Evolutionary conservation across 2,113 vertebrate genomes (phyloP), one percentile per base, ranked within the genome.

Genomic region (Eonycteris spelaea): DNA sequence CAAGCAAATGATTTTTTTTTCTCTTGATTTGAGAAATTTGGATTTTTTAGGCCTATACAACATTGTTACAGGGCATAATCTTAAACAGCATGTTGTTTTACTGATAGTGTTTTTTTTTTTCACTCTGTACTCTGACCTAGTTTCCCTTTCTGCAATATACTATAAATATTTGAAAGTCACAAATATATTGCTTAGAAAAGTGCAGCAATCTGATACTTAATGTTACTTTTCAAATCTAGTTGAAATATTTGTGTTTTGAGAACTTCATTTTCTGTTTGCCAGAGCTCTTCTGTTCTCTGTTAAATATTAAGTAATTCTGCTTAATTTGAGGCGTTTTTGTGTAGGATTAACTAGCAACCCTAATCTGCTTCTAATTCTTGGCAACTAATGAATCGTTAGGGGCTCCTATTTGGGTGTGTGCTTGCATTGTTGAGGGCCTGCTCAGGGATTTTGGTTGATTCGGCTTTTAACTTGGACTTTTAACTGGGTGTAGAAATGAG

Each of bases 371-470:
- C 82, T 82, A 43, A 48, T 86, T 94, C 84, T 86, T 91, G 93
- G 79, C 65, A 88, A 86, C 61, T 95, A 61, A 90, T 86, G 73
- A 91, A 48, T 85, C 15, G 38, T 83, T 86, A 87, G 79, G 57
- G 79, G 63, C 73, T 86, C 30, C 71, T 55, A 0, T 94, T 40
- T 92, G 92, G 73, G 68, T 86, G 18, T 96, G 43, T 84, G 53
- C 68, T 92, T 93, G 73, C 43, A 71, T 94, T 97, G 93, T 94
- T 95, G 86, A 97, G 55, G 80, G 53, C 22, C 84, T 93, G 71
- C 57, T 94, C 51, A 84, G 88, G 97, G 73, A 91, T 95, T 96
- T 93, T 65, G 8, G 24, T 77, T 74, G 91, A 79, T 91, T 68
- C 30, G 40, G 85, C 82, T n/a, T n/a, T n/a, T n/a, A n/a, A n/a